A percentile compares a stretch with the other conserved stretches of the same genome.
These are phyloP conservation scores for Platycheirus albimanus DNA, from an alignment of 2,888 invertebrate species.

Conservation along the genomic window DNA sequence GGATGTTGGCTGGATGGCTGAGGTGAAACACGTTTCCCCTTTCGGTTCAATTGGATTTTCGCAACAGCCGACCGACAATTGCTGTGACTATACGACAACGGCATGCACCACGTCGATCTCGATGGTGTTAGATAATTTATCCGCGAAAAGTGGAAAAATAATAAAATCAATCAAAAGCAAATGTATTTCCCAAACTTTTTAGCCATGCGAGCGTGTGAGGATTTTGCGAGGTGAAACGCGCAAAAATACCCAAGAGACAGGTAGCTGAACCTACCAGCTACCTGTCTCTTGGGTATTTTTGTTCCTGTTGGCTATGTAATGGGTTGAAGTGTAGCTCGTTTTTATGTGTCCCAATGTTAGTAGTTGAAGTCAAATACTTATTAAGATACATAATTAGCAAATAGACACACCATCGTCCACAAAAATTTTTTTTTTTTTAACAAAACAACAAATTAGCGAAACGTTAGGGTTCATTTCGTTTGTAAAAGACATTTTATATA, in stretches of 20 bases:
- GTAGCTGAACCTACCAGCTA: conserved; percentile 58
- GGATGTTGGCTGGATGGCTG: conserved; percentile 23
- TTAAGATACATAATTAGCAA: conserved; percentile 34
- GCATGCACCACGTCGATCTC: conserved; percentile 10
- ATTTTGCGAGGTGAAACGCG: conserved; percentile 61
- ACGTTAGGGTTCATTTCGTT: neutral
- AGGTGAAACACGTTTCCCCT: conserved; percentile 45
- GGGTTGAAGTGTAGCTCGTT: conserved; percentile 29
- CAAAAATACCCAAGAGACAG: too few species aligned
- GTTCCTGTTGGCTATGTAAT: conserved; percentile 69
- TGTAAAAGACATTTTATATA: conserved; percentile 5
- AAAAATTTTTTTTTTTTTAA: too few species aligned
- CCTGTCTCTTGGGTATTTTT: conserved; percentile 23
- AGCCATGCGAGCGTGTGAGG: conserved; percentile 31
- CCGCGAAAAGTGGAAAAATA: conserved; percentile 33
- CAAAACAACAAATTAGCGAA: neutral
- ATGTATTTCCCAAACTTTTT: conserved; percentile 38
- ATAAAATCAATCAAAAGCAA: conserved; percentile 67
- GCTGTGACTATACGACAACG: conserved; percentile 11
- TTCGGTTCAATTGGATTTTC: conserved; percentile 44
- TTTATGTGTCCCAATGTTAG: conserved; percentile 48
- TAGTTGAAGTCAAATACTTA: conserved; percentile 36
- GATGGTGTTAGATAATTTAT: conserved; percentile 67
- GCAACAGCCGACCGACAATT: conserved; percentile 16
- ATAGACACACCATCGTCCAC: conserved; percentile 11